Evolutionary conservation across 2,797 vertebrate genomes (phyloP).

Genomic region (Furcifer pardalis): DNA sequence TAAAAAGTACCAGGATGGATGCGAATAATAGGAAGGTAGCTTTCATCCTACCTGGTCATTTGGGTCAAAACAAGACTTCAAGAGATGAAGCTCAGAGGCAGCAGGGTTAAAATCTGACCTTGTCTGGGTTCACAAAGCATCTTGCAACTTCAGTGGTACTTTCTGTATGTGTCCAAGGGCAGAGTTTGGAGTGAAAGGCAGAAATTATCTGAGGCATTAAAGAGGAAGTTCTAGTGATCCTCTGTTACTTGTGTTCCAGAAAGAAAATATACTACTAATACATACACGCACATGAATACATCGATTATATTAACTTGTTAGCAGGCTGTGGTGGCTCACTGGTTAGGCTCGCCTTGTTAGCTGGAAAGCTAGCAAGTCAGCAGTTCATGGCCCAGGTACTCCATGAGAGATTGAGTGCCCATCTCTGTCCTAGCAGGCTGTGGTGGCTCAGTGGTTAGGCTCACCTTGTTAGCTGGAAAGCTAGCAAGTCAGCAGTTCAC

Average conservation of each 20-base stretch:
- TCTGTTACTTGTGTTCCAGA: not conserved
- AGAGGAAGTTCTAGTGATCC: not conserved
- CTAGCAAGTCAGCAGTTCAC: too few species aligned
- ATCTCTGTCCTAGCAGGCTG: too few species aligned
- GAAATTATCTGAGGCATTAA: not conserved
- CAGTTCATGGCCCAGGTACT: too few species aligned
- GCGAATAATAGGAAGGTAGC: conserved; percentile 42
- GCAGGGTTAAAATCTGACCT: conserved; percentile 19
- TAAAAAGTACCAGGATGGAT: conserved; percentile 47
- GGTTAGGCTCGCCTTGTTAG: too few species aligned
- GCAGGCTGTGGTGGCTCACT: too few species aligned
- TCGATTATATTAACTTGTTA: too few species aligned
- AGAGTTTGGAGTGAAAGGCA: not conserved
- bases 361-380: too few species aligned
- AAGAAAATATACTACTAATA: too few species aligned
- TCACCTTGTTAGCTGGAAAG: too few species aligned
- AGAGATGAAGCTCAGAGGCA: conserved; percentile 31
- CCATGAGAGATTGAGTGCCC: too few species aligned
- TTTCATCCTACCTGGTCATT: conserved; percentile 4
- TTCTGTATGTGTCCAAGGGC: not conserved
- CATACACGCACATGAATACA: too few species aligned
- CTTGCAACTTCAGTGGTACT: not conserved
- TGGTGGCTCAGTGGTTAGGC: too few species aligned
- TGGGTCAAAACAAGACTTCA: conserved; percentile 33
- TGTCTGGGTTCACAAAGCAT: not conserved